Conservation (phyloP, 1,140 invertebrate species). For the Panulirus ornatus region DNA sequence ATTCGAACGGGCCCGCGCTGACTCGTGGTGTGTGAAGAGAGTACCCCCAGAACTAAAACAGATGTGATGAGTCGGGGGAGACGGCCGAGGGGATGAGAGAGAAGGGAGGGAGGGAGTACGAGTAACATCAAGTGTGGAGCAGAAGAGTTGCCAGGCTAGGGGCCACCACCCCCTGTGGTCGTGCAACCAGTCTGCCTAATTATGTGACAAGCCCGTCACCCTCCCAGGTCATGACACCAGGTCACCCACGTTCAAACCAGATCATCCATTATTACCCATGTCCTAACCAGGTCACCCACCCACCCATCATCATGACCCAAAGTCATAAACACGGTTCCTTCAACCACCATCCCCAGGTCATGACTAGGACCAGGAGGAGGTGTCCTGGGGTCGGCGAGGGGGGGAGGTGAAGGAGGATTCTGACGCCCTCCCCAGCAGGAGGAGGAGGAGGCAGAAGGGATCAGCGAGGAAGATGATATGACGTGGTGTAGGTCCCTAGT, state of each 20-base stretch:
- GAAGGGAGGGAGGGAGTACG: too few species aligned
- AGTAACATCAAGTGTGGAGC: slow-evolving; percentile 17
- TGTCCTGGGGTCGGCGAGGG: too few species aligned
- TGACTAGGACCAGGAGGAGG: not conserved
- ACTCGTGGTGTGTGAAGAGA: too few species aligned
- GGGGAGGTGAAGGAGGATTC: too few species aligned
- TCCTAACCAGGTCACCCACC: not conserved
- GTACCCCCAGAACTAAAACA: too few species aligned
- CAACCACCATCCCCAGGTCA: not conserved
- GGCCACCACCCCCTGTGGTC: not conserved
- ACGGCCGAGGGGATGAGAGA: not conserved
- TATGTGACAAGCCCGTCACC: too few species aligned
- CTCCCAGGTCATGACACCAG: not conserved
- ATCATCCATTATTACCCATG: not conserved
- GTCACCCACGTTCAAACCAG: not conserved
- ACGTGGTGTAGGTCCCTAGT: too few species aligned
- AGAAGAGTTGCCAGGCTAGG: not conserved
- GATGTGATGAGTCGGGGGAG: not conserved
- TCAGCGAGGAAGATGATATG: too few species aligned
- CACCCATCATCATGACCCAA: not conserved
- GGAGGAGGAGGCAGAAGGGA: too few species aligned
- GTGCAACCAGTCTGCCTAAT: too few species aligned
- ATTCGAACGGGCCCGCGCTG: too few species aligned
- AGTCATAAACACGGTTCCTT: not conserved
- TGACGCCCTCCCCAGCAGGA: too few species aligned